Evolutionary conservation across 2,888 invertebrate species (phyloP), one percentile per base, ranked within the genome.

Genomic region (Trichopoda pennipes): DNA sequence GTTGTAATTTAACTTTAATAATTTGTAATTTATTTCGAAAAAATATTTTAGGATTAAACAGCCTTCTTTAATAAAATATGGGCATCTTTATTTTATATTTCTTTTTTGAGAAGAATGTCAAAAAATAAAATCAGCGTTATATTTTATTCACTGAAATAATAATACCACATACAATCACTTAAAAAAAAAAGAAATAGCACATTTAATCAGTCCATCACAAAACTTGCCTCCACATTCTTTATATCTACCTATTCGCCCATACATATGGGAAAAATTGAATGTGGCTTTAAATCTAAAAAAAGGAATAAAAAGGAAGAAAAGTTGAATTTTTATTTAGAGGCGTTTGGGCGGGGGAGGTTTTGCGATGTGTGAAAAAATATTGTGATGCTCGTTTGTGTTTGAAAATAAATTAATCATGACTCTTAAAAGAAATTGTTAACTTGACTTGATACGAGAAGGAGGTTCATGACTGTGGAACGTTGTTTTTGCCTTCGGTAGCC

Each of bases 281-380:
- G 21, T 55, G 14, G 58, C 7, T 32, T n/a, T 32, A 10, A 42
- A 55, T 19, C 38, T 17, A 19, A 69, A 19, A 19, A 6, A 28
- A 28, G 4, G 8, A 28, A 8, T 6, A 28, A 28, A 28, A 2
- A 16, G 17, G 10, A 21, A 42, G 14, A 42, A 42, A 21, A 47
- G 3, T 47, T 44, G 12, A 42, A 23, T 23, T 12, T 51, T 51
- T 51, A 10, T 2, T 6, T 4, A 21, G 21, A 51, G 2, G 14
- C 21, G 3, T 12, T 14, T 51, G 51, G 19, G 14, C 21, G n/a
- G n/a, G n/a, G n/a, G n/a, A n/a, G n/a, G n/a, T n/a, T n/a, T n/a
- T n/a, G n/a, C n/a, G 32, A 69, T 32, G 69, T 69, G 58, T 69
- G 56, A 69, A 69, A 56, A n/a, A 44, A 49, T 47, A 32, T 58